Percentiles rank a stretch among this genome's conserved stretches.
Conservation (phyloP, 2,797 vertebrate genomes). For the Callimico goeldii region DNA sequence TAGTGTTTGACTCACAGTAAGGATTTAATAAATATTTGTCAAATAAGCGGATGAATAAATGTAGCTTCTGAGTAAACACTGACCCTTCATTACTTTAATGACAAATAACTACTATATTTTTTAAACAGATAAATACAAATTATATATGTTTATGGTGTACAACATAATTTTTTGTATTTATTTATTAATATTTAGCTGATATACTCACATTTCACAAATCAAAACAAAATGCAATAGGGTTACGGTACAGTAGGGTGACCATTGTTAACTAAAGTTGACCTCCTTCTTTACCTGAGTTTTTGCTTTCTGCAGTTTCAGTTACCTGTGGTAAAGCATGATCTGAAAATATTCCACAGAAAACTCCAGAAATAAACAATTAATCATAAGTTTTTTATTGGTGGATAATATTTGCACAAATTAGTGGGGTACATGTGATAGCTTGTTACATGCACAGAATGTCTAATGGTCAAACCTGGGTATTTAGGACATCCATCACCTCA, state of each 20-base stretch:
- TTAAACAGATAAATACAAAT: not conserved
- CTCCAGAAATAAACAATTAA: not conserved
- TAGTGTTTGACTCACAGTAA: not conserved
- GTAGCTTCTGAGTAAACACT: not conserved
- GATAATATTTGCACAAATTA: not conserved
- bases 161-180: not conserved
- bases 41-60: not conserved
- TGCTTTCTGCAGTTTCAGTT: not conserved
- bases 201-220: not conserved
- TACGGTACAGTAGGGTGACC: not conserved
- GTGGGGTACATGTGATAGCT: not conserved
- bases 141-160: not conserved
- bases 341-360: not conserved
- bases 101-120: not conserved
- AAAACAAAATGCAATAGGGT: not conserved
- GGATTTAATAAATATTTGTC: not conserved
- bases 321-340: not conserved
- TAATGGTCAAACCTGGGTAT: not conserved
- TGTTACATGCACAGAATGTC: not conserved
- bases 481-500: not conserved
- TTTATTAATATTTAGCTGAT: not conserved
- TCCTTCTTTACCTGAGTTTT: not conserved
- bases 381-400: not conserved
- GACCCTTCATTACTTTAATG: not conserved
- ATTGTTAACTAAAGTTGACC: not conserved